Base-by-base conservation (phyloP, 2,888 invertebrate species). In the Idaea biselata region DNA sequence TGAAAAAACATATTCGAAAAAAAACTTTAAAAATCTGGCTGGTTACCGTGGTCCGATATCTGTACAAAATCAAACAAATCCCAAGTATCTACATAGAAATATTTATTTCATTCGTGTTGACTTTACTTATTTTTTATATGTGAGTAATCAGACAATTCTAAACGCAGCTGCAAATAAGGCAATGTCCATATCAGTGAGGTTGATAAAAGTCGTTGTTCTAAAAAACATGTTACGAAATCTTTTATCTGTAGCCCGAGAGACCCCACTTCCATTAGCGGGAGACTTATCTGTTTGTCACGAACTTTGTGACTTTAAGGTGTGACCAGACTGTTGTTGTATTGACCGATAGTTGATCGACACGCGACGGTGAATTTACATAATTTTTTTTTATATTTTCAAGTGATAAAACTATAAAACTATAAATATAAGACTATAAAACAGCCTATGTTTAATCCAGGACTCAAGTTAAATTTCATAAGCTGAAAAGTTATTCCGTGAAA, bases 201-300 rank as follows among this genome's bases (percentile, higher is more conserved):
- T 78, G 74, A 81, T 74, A 77, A 67, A 64, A 74, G 68, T 68
- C 72, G 70, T 74, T 79, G 75, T 84, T 81, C 78, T 71, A 70
- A 61, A 78, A 79, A 84, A 72, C 63, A 70, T 64, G 69, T 84
- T 86, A 78, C 76, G 76, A 79, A 80, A 83, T 77, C 70, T 73
- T 25, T 83, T 83, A 84, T 86, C 84, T 79, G 68, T 44, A 14
- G 14, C 44, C 14, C 44, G 44, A 44, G 11, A 44, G 44, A 44
- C 44, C 44, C 76, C 73, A 63, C 60, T 73, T 81, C 84, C 85
- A 87, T 88, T 88, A 88, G 82, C 74, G 62, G 70, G 78, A 80
- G 75, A 79, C 72, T 83, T 86, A 86, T 87, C 84, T 82, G 75
- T 81, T 78, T 81, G 84, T 84, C 86, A 86, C 85, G 81, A 77